phyloP scores from a whole-genome alignment of 2,797 vertebrate genomes.

The Enteromius thamalakanensis region DNA sequence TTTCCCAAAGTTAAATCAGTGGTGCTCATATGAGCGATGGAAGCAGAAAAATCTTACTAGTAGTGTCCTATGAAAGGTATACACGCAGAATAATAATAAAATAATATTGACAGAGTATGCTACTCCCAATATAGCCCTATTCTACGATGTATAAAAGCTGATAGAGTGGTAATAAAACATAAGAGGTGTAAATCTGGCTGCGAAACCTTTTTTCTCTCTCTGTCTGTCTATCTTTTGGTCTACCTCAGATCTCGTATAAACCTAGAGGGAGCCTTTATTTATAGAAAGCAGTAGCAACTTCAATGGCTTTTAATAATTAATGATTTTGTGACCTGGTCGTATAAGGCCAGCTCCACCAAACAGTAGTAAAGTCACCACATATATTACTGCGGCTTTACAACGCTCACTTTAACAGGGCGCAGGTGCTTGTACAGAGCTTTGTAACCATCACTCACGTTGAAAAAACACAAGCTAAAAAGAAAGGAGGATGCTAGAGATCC shows the following conservation, averaged over 20 bases:
- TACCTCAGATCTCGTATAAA: conserved; percentile 54
- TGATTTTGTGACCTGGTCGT: conserved; percentile 46
- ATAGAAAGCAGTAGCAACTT: conserved; percentile 60
- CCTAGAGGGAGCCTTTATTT: conserved; percentile 59
- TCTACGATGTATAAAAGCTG: neutral
- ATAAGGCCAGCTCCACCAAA: conserved; percentile 43
- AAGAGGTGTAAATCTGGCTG: neutral
- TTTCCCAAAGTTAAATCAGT: neutral
- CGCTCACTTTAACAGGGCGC: conserved; percentile 9
- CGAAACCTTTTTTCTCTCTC: neutral
- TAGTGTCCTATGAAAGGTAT: neutral
- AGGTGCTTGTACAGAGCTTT: conserved; percentile 23
- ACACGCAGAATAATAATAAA: neutral
- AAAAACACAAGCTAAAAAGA: neutral
- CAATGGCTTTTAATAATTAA: conserved; percentile 65
- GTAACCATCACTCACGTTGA: neutral
- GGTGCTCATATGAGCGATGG: neutral
- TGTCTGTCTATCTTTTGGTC: conserved; percentile 50
- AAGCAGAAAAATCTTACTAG: neutral
- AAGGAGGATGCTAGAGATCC: conserved; percentile 38
- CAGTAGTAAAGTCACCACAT: conserved; percentile 34
- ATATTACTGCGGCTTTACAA: conserved; percentile 57
- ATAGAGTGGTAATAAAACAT: neutral
- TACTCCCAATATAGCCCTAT: neutral
- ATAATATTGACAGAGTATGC: neutral